phyloP scores from a whole-genome alignment of 1,140 invertebrate genomes.

The Zaprionus kolodkinae region DNA sequence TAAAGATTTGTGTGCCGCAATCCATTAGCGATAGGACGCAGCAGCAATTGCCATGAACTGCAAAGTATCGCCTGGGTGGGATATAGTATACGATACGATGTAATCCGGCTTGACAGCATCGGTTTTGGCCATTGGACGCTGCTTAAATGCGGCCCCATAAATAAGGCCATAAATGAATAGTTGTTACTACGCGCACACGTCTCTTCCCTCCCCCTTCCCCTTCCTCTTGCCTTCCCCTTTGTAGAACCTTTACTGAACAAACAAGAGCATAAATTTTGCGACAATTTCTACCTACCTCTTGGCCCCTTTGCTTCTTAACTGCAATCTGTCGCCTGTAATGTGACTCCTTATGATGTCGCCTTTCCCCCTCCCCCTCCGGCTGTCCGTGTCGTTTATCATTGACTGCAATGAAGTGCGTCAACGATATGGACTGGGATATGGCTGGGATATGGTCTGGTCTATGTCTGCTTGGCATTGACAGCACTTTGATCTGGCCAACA shows the following conservation, averaged over 20 bases:
- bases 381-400: conserved; percentile 51
- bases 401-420: conserved; percentile 62
- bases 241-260: conserved; percentile 42
- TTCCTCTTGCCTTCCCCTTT: too few relatives aligned
- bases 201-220: not conserved
- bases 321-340: conserved; percentile 64
- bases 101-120: conserved; percentile 51
- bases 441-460: not conserved
- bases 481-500: conserved; percentile 22
- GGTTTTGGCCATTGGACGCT: conserved; percentile 57
- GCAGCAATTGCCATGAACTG: conserved; percentile 38
- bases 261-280: conserved; percentile 75
- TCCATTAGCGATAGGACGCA: conserved; percentile 63
- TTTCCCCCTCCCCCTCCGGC: not conserved
- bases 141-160: conserved; percentile 71
- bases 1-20: conserved; percentile 81
- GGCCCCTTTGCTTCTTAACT: conserved; percentile 11
- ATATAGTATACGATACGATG: not conserved
- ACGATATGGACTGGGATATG: conserved; percentile 7
- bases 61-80: too few relatives aligned
- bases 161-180: conserved; percentile 78
- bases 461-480: conserved; percentile 22
- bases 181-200: conserved; percentile 7
- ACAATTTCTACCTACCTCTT: not conserved
- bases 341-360: conserved; percentile 33